phyloP scores from a whole-genome alignment of 2,113 vertebrate genomes.

The Galemys pyrenaicus region DNA sequence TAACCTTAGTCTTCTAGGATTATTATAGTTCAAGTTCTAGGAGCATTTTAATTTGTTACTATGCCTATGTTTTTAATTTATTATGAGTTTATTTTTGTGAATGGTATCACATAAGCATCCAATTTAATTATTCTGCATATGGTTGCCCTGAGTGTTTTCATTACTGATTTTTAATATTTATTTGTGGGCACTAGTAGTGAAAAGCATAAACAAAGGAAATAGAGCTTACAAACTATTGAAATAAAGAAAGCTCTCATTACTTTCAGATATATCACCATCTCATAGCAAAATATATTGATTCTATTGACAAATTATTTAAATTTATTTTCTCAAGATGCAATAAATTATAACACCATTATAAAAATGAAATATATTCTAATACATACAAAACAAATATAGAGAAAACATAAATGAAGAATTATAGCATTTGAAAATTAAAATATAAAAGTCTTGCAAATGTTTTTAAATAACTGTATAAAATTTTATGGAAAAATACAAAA shows the following conservation, averaged over 20 bases:
- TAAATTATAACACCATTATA: neutral
- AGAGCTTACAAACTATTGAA: neutral
- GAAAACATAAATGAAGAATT: neutral
- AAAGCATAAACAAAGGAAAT: neutral
- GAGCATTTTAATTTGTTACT: no score
- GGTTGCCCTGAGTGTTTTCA: neutral
- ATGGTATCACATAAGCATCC: no score
- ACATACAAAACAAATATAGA: neutral
- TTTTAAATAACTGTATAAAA: no score
- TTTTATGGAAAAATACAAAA: neutral
- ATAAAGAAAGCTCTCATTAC: neutral
- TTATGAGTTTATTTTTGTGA: no score
- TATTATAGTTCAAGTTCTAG: no score
- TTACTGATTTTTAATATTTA: neutral
- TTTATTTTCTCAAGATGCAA: neutral
- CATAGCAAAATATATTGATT: neutral
- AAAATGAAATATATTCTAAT: neutral
- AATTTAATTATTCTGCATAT: no score
- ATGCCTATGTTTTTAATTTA: no score
- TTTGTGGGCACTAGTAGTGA: neutral
- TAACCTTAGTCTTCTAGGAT: no score
- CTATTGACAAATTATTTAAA: neutral
- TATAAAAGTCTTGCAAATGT: no score
- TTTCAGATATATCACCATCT: neutral
- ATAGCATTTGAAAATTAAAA: neutral